Base-by-base conservation (phyloP, 2,113 vertebrate species). In the Corvus hawaiiensis region DNA sequence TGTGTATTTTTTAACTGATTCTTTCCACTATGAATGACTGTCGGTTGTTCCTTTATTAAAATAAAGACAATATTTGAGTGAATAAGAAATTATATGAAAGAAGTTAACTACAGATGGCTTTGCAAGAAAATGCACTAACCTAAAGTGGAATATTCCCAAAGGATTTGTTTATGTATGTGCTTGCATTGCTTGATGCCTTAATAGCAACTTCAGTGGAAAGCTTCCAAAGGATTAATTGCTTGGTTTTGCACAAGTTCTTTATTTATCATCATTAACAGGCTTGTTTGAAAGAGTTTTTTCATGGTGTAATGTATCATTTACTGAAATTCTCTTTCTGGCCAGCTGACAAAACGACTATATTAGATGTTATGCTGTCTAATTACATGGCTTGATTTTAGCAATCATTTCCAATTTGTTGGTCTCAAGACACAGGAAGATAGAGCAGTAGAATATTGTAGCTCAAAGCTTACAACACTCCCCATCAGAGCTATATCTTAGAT, bases 261-360 rank as follows among this genome's bases (percentile, higher is more conserved):
- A 95, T 96, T 96, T 96, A 95, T 97, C 93, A 96, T 97, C 92
- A 96, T 97, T 97, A 97, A 91, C 87, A 95, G 54, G 33, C 63
- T 63, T 93, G 27, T 78, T 96, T 94, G 64, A 97, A 97, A 87
- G 58, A 51, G 7, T 33, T 84, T 87, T 96, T 96, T 96, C 77
- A 91, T 41, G 23, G 62, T 89, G 9, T 86, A 97, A 96, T 97
- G 55, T 93, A 95, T 97, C 90, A 97, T 91, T 97, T 97, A 96
- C 75, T 94, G 85, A 97, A 97, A 97, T 92, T 97, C 61, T 94
- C 22, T 96, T 93, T 95, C 91, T 96, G 95, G 83, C 75, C 94
- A 86, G 37, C 56, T 96, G 91, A 97, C 93, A 97, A 96, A 96
- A 96, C 66, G 56, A 90, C 7, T 87, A 79, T 94, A 92, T 97